Conservation (phyloP, 2,888 invertebrate genomes). For the Acanthosepion esculentum region DNA sequence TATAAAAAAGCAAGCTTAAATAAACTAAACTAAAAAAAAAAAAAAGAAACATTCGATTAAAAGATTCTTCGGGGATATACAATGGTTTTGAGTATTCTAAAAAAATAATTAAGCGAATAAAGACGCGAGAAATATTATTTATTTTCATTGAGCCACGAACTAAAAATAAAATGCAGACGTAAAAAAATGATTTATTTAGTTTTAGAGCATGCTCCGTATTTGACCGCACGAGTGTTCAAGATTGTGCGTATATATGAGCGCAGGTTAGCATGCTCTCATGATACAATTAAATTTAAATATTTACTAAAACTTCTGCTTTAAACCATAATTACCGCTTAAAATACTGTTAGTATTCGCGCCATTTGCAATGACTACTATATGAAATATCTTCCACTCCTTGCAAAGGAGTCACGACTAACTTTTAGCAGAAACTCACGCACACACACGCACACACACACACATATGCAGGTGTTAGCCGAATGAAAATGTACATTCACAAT, state of each 20-base stretch:
- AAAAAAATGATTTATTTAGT: too few species aligned
- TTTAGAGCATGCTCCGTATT: too few species aligned
- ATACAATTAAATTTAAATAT: background rate
- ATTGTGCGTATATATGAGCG: background rate
- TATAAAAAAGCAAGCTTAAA: too few species aligned
- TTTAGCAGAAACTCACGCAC: too few species aligned
- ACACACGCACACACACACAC: background rate
- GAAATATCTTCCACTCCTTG: too few species aligned
- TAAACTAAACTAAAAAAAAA: too few species aligned
- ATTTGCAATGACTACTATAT: too few species aligned
- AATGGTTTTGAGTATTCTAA: background rate
- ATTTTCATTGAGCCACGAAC: too few species aligned
- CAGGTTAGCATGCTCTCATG: background rate
- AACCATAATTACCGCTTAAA: background rate
- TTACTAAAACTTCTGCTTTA: background rate
- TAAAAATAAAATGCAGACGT: too few species aligned
- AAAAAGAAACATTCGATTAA: background rate
- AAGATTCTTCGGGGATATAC: background rate
- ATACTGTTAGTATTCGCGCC: background rate
- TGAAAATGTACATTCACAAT: background rate
- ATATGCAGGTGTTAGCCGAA: background rate
- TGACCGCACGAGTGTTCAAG: too few species aligned
- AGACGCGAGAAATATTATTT: too few species aligned
- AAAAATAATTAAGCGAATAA: too few species aligned
- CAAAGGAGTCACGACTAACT: background rate